Base-by-base conservation (phyloP, 2,113 vertebrate species). In the Oreotrochilus melanogaster region DNA sequence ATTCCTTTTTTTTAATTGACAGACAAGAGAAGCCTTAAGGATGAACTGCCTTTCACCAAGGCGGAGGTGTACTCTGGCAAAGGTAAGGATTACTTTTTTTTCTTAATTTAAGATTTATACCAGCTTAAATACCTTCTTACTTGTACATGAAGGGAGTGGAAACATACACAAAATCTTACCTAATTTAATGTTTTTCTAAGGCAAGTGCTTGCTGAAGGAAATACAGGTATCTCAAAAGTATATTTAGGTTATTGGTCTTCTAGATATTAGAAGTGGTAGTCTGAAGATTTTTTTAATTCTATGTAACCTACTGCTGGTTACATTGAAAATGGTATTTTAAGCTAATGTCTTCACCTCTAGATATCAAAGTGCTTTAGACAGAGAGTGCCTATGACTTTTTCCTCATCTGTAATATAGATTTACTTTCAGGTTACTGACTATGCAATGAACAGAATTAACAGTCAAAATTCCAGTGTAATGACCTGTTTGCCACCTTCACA, bases 11-110 rank as follows among this genome's bases (percentile, higher is more conserved):
- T 95, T 48, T 71, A 37, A 95, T 82, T 27, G 86, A 17, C 73
- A 98, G 98, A 98, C 97, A 8, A 97, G 98, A 95, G 97, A 98
- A 95, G 95, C 97, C 76, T 88, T 98, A 74, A 98, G 53, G 64
- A 93, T 96, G 80, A 96, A 54, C 73, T 98, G 73, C 75, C 27
- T 94, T 94, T 96, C 25, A 28, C 95, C 79, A 84, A 96, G 92
- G 81, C 15, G 5, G 13, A 96, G 45, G 22, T 82, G 96, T 16
- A 92, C 76, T 66, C 80, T 76, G 57, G 93, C 71, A 64, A 97
- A 98, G 97, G 98, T 98, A 92, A 97, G 83, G 24, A 4, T 27
- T 25, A 3, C n/a, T 27, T n/a, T 35, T 53, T 30, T 30, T 53
- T 30, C 39, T 53, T 72, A 21, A 48, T 65, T 92, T 78, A 35